phyloP scores from a whole-genome alignment of 1,140 invertebrate genomes.

The Apis florea region DNA sequence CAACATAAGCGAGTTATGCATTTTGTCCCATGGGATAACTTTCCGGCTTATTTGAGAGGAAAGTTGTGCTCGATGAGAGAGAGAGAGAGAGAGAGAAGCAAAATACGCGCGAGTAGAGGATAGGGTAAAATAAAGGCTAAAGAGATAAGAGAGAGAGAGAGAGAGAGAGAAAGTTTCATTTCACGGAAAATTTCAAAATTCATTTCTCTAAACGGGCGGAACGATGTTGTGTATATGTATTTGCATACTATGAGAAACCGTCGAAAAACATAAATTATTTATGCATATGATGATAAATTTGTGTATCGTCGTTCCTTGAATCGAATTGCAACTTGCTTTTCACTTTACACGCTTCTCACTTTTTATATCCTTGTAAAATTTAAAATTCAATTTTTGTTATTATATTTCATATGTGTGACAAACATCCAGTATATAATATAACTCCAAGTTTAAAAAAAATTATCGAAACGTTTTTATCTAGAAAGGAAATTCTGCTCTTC shows the following conservation, averaged over 20 bases:
- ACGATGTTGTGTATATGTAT: not conserved
- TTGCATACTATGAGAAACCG: not conserved
- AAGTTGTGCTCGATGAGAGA: slow-evolving; percentile 46
- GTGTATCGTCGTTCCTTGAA: too few relatives aligned
- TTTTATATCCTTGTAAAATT: not conserved
- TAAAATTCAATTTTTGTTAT: too few relatives aligned
- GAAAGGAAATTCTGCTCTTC: too few relatives aligned
- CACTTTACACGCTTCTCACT: not conserved
- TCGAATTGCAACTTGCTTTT: slow-evolving; percentile 12
- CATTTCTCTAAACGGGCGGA: slow-evolving; percentile 30
- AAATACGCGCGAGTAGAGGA: too few relatives aligned
- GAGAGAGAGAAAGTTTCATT: slow-evolving; percentile 32
- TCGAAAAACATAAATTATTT: slow-evolving; percentile 16
- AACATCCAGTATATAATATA: too few relatives aligned
- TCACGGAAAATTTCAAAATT: slow-evolving; percentile 52
- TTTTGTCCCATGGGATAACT: slow-evolving; percentile 48
- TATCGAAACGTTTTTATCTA: too few relatives aligned
- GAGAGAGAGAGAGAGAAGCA: slow-evolving; percentile 9
- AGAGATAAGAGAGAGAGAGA: not conserved
- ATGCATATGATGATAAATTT: not conserved
- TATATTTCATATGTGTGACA: too few relatives aligned
- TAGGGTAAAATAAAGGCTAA: not conserved
- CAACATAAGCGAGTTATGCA: slow-evolving; percentile 56
- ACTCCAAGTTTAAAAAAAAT: too few relatives aligned
- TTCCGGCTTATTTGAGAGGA: slow-evolving; percentile 55